phyloP scores from a whole-genome alignment of 2,797 vertebrate genomes.

The Columba guinea region DNA sequence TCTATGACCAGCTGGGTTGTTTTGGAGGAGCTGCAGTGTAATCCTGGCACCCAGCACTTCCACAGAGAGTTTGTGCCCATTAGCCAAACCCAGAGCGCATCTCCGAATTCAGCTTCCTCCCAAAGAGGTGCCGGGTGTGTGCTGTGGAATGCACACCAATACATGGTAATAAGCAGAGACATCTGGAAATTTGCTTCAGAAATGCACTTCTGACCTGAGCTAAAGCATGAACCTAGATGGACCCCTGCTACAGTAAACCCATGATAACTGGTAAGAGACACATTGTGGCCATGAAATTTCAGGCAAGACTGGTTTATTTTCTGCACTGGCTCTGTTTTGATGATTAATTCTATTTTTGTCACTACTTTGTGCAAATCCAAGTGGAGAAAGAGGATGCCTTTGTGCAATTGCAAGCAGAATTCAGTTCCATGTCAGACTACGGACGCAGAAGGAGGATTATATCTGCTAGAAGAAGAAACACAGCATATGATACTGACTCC shows the following conservation, averaged over 20 bases:
- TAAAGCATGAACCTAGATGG: background rate
- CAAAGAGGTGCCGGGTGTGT: background rate
- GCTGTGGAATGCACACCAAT: background rate
- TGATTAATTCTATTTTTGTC: slow-evolving; percentile 46
- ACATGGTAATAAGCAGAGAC: background rate
- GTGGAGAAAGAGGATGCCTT: slow-evolving; percentile 16
- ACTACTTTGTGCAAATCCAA: slow-evolving; percentile 27
- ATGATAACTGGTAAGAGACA: background rate
- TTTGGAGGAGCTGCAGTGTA: background rate
- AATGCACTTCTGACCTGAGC: background rate
- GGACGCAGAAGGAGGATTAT: slow-evolving; percentile 30
- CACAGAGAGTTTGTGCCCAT: accelerated
- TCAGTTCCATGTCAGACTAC: slow-evolving; percentile 41
- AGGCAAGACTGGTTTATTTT: slow-evolving; percentile 9
- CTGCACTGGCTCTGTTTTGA: background rate
- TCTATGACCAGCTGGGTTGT: background rate
- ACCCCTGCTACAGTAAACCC: background rate
- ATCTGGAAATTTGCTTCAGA: background rate
- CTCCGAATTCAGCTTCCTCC: background rate
- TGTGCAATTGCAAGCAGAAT: slow-evolving; percentile 8
- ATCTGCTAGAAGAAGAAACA: slow-evolving; percentile 29
- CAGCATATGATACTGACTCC: slow-evolving; percentile 13
- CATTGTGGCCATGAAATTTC: background rate
- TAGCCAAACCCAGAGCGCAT: accelerated
- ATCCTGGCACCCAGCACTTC: accelerated